phyloP scores from a whole-genome alignment of 2,113 vertebrate genomes.

The Otocyon megalotis region DNA sequence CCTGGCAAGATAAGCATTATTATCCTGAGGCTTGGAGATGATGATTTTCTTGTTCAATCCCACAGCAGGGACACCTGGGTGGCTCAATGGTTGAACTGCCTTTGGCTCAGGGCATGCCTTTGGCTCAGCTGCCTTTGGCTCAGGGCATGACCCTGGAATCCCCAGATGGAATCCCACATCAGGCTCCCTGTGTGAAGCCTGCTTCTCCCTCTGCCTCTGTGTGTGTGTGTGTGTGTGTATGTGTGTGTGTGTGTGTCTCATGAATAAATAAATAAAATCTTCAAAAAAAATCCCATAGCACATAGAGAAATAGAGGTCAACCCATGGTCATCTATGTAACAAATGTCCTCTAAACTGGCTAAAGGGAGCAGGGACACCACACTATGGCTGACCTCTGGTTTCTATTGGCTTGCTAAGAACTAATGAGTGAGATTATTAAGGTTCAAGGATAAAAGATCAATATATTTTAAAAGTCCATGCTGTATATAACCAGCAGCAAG shows the following conservation, averaged over 20 bases:
- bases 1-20: background rate
- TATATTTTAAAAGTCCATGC: background rate
- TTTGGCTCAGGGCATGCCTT: too few species aligned
- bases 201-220: too few species aligned
- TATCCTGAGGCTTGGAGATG: background rate
- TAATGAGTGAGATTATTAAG: background rate
- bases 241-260: too few species aligned
- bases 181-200: too few species aligned
- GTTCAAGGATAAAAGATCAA: background rate
- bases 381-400: background rate
- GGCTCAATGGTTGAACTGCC: too few species aligned
- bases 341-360: background rate
- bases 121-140: too few species aligned
- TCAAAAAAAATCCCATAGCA: background rate
- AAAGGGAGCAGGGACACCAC: background rate
- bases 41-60: background rate
- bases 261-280: too few species aligned
- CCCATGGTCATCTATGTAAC: background rate
- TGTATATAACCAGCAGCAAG: background rate
- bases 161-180: too few species aligned
- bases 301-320: background rate
- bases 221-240: too few species aligned
- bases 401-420: conserved; percentile 28
- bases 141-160: too few species aligned
- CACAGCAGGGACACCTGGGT: background rate